phyloP scores from a whole-genome alignment of 2,888 invertebrate species.

The Cataglyphis cursor region DNA sequence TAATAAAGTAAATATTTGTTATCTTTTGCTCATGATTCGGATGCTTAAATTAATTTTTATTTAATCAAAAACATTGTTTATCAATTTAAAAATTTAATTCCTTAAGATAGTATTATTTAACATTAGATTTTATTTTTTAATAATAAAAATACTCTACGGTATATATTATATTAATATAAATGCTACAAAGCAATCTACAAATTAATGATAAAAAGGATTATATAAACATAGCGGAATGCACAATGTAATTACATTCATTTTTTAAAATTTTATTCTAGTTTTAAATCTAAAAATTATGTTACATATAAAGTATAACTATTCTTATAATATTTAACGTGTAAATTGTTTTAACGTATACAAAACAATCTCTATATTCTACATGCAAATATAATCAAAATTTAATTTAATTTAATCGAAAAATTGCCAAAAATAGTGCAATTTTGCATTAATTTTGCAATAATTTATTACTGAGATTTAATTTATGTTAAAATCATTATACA shows the following conservation, averaged over 20 bases:
- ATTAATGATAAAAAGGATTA: conserved; percentile 31
- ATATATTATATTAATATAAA: neutral
- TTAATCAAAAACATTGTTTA: neutral
- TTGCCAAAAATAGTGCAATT: neutral
- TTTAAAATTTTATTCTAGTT: conserved; percentile 12
- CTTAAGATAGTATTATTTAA: neutral
- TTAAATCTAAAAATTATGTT: conserved; percentile 4
- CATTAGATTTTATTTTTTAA: neutral
- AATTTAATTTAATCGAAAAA: neutral
- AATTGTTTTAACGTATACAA: neutral
- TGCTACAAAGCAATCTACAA: neutral
- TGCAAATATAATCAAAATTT: neutral
- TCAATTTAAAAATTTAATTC: neutral
- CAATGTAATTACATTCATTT: conserved; percentile 13
- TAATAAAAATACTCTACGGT: neutral
- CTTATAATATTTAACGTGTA: neutral
- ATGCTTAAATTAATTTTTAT: neutral
- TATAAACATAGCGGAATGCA: conserved; percentile 5
- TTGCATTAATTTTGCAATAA: neutral
- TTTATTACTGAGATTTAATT: neutral
- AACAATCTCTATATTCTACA: neutral
- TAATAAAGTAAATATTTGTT: neutral
- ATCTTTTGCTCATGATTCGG: neutral
- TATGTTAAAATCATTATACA: neutral
- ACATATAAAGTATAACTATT: neutral